These are phyloP conservation scores for Pseudochirops corinnae DNA, from an alignment of 2,797 vertebrate species.

Conservation along the genomic window DNA sequence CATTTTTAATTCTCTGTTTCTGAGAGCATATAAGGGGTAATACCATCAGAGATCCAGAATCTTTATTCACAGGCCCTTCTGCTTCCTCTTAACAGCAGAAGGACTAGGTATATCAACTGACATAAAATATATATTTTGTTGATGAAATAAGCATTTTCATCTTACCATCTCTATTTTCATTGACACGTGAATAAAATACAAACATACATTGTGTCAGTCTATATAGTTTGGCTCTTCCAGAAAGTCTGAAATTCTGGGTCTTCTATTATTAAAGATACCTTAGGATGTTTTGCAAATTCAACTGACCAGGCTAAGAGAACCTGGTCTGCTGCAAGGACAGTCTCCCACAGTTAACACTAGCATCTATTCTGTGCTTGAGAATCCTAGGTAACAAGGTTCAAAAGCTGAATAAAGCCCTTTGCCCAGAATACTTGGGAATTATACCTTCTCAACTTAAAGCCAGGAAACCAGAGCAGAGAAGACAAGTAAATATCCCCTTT, in stretches of 20 bases:
- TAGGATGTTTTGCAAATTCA: neutral
- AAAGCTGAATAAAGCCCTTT: conserved; percentile 19
- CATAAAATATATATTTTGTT: neutral
- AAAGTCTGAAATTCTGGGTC: neutral
- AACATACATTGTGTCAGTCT: neutral
- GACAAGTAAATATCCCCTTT: conserved; percentile 82
- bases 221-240: neutral
- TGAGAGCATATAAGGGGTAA: conserved; percentile 45
- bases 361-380: neutral
- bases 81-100: neutral
- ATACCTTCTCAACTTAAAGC: conserved; percentile 76
- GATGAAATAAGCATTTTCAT: neutral
- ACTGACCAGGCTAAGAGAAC: neutral
- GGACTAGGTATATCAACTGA: neutral
- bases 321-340: conserved; percentile 6
- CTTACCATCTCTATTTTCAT: neutral
- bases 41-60: conserved; percentile 5
- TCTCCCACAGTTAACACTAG: neutral
- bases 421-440: conserved; percentile 41
- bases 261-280: neutral
- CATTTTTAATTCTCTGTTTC: neutral
- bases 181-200: neutral
- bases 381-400: neutral
- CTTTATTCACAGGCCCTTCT: neutral
- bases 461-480: conserved; percentile 77